Evolutionary conservation across 2,113 vertebrate genomes (phyloP), one percentile per base, ranked within the genome.

Genomic region (Pteropus alecto): DNA sequence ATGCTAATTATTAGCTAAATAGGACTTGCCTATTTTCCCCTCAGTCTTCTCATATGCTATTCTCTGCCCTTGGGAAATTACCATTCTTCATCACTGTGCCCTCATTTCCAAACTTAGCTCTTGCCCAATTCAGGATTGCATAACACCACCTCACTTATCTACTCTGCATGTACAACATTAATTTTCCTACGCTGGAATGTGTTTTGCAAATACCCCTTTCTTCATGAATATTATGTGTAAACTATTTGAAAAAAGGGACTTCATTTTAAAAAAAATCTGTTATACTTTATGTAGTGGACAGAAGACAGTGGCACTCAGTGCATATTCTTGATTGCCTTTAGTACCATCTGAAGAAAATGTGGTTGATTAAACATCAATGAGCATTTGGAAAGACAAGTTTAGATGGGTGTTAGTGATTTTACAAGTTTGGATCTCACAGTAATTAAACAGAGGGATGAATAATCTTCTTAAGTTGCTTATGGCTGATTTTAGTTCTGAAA

Each of bases 401-500:
- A 70, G 87, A 73, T 70, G 26, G 22, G 21, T 93, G 38, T 76
- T 90, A 19, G 56, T 96, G 60, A 89, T 74, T 95, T 97, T 90
- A 88, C 26, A 93, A 95, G 48, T 93, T 96, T 38, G 84, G 73
- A 83, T 94, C 19, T 87, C 46, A 92, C 22, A 43, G 51, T 87
- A 97, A 88, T 60, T 93, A 94, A 74, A 74, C 21, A 67, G 65
- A 90, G 33, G 60, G 3, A n/a, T 73, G 35, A 96, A 92, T 93
- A 95, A 67, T 14, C 6, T 71, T 97, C 33, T 89, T 78, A 82
- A 95, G 82, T 91, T 96, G 41, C 5, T 24, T 94, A 56, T 85
- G 41, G 16, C 19, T 93, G 28, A 65, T 85, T 97, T 95, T 24
- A 96, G n/a, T 94, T 95, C 35, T 82, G 48, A 90, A 94, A 88